These are phyloP conservation scores for Campylomormyrus tamandua DNA, from an alignment of 2,113 vertebrate genomes.

Conservation along the genomic window DNA sequence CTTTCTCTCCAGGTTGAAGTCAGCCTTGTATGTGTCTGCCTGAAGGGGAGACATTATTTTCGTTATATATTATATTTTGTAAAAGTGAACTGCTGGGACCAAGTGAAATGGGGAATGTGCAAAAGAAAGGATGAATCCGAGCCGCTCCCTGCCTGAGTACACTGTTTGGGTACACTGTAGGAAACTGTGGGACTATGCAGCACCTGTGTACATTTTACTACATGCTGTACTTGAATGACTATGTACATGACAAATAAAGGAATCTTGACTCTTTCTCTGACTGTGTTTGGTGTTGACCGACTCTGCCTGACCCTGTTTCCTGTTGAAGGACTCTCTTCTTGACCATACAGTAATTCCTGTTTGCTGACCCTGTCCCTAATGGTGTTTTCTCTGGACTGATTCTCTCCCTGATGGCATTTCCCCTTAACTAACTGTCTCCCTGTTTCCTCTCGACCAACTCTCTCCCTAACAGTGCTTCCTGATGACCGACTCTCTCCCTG, in stretches of 20 bases:
- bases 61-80: too few species aligned
- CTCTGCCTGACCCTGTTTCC: not conserved
- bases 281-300: not conserved
- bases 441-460: not conserved
- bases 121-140: not conserved
- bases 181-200: not conserved
- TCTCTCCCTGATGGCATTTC: too few species aligned
- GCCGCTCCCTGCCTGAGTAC: not conserved
- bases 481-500: not conserved
- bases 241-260: not conserved
- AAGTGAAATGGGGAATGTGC: not conserved
- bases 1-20: constrained; percentile 12
- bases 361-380: not conserved
- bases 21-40: not conserved
- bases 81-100: not conserved
- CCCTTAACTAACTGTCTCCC: not conserved
- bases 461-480: too few species aligned
- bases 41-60: not conserved
- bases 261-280: not conserved
- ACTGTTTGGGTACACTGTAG: not conserved
- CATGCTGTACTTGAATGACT: not conserved
- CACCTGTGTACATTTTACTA: not conserved
- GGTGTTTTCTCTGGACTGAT: too few species aligned
- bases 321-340: not conserved
- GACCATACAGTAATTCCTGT: not conserved